Base-by-base conservation (phyloP, 2,888 invertebrate genomes). In the Palloptera scutellata region DNA sequence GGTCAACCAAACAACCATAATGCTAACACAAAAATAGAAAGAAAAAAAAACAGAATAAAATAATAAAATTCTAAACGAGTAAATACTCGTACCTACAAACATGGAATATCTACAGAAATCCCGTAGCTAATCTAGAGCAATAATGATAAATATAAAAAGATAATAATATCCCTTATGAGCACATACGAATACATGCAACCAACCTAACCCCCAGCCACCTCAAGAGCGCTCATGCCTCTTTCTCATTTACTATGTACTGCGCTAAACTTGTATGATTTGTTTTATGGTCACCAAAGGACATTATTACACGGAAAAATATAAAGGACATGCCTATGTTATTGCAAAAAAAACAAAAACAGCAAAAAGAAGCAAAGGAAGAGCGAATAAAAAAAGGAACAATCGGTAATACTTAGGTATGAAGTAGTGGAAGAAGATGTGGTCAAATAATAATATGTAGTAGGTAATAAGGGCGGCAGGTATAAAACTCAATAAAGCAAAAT, bases 91-190 rank as follows among this genome's bases (percentile, higher is more conserved):
- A 61, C 48, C 10, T 20, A 61, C 42, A 58, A 11, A 4, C 17
- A 43, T n/a, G 13, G 15, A 42, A 42, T 51, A 40, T 20, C 12
- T 8, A 53, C 11, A 53, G 30, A 55, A 79, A 76, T 80, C 78
- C 79, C 79, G 78, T 80, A 73, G 77, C 77, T 80, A 79, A 79
- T 80, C 79, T 80, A 74, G 71, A 76, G 78, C 78, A 80, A 79
- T 80, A 79, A 79, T 78, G 78, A 74, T 75, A 76, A 78, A 77
- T 75, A 79, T 78, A 78, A 80, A 63, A 63, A 60, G 51, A 60
- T 66, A 53, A 65, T 62, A 58, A 61, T 66, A 51, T 66, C 40
- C 41, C 61, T 65, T 59, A 20, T 54, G 53, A 65, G 58, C 58
- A 51, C 42, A 61, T 61, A 54, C 15, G n/a, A 8, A 54, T 17